A percentile compares a stretch with the other conserved stretches of the same genome.
These are phyloP conservation scores for Lineus longissimus DNA, from an alignment of 1,140 invertebrate genomes.

Conservation along the genomic window DNA sequence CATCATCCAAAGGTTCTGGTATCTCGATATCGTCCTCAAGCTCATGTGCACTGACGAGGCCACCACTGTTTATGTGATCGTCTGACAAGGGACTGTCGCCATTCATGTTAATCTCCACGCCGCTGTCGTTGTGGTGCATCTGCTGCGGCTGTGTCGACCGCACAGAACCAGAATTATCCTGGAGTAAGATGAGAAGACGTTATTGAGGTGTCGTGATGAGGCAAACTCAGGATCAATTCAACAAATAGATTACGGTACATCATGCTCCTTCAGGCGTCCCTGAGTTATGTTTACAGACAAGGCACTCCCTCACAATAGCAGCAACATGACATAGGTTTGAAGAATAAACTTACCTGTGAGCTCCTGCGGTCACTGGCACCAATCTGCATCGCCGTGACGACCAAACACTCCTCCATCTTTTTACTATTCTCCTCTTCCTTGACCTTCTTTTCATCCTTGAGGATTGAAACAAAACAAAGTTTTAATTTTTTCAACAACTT, in stretches of 20 bases:
- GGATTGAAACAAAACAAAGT: too few relatives aligned
- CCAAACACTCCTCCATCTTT: slow-evolving; percentile 38
- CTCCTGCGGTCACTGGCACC: slow-evolving; percentile 28
- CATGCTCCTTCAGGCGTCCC: too few relatives aligned
- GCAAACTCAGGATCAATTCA: too few relatives aligned
- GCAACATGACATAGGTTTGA: too few relatives aligned
- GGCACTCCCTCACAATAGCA: too few relatives aligned
- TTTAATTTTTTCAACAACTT: too few relatives aligned
- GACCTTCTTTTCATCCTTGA: slow-evolving; percentile 59
- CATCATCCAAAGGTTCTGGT: slow-evolving; percentile 69
- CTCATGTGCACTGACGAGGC: slow-evolving; percentile 53
- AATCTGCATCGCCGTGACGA: slow-evolving; percentile 18
- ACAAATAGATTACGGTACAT: too few relatives aligned
- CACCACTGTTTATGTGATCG: slow-evolving; percentile 34
- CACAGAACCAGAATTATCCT: slow-evolving; percentile 40
- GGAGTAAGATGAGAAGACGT: too few relatives aligned
- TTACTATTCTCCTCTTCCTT: slow-evolving; percentile 65
- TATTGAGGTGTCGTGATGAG: too few relatives aligned
- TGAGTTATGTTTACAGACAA: too few relatives aligned
- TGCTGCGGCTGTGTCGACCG: slow-evolving; percentile 63
- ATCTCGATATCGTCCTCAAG: slow-evolving; percentile 56
- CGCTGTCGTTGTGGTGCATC: slow-evolving; percentile 57
- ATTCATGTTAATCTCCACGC: slow-evolving; percentile 53
- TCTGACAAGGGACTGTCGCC: slow-evolving; percentile 37
- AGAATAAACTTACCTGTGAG: slow-evolving; percentile 29